Percentiles rank a stretch among this genome's conserved stretches.
Conservation (phyloP, 2,113 vertebrate genomes). For the Aptenodytes forsteri region DNA sequence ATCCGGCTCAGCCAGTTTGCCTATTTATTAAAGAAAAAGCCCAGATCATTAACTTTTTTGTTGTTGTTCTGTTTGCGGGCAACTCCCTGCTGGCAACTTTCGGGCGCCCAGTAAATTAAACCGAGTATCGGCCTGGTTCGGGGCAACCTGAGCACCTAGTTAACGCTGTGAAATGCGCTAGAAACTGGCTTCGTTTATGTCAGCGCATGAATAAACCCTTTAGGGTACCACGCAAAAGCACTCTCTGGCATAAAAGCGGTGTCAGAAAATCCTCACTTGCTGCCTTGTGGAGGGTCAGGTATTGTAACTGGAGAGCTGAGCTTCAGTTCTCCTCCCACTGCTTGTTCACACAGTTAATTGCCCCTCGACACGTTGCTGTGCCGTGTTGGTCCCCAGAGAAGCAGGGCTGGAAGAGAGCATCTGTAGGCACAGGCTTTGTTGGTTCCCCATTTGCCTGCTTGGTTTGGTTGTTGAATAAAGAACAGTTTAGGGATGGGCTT, state of each 20-base stretch:
- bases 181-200: neutral
- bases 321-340: neutral
- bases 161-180: neutral
- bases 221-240: neutral
- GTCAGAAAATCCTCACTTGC: neutral
- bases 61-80: slow-evolving; percentile 82
- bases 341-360: slow-evolving; percentile 6
- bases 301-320: neutral
- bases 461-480: slow-evolving; percentile 32
- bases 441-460: neutral
- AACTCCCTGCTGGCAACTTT: slow-evolving; percentile 80
- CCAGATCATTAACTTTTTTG: slow-evolving; percentile 86
- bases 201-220: neutral
- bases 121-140: slow-evolving; percentile 66
- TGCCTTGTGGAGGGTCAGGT: neutral
- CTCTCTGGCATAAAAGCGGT: neutral
- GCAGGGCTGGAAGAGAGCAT: slow-evolving; percentile 38
- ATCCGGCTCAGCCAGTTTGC: slow-evolving; percentile 84
- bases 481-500: slow-evolving; percentile 22
- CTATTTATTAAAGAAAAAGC: slow-evolving; percentile 87
- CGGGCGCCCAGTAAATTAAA: slow-evolving; percentile 77
- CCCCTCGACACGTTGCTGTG: neutral
- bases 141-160: neutral
- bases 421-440: slow-evolving; percentile 1
- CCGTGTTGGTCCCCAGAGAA: neutral